Evolutionary conservation across 2,797 vertebrate species (phyloP), one percentile per base, ranked within the genome.

Genomic region (Gastrophryne carolinensis): DNA sequence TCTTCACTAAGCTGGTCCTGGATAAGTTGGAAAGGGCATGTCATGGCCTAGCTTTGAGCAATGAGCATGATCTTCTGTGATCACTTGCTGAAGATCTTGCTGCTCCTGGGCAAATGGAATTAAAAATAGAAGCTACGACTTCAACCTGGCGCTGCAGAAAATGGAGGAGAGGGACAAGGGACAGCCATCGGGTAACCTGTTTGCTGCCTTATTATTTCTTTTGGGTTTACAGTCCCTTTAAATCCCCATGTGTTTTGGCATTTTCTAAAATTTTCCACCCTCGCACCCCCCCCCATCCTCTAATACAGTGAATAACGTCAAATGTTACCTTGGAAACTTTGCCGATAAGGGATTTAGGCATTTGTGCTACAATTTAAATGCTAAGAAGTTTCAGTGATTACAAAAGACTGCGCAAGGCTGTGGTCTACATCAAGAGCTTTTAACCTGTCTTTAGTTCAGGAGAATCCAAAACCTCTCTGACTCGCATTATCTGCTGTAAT

Each of bases 321-420:
- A 5, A 32, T 72, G 72, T 75, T 75, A 27, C 72, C 63, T 49
- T 58, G 72, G 63, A 34, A 75, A 67, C 72, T 21, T 75, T 66
- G 30, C 10, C 41, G 41, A 21, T 44, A 34, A 44, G 39, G 35
- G 39, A 49, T 67, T 60, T 54, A 37, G 70, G 26, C 12, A 58
- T 67, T 67, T 75, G 34, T 56, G 54, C 34, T 67, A 35, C 41
- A 56, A 35, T 47, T 49, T 37, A 49, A 75, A 60, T 66, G 62
- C 62, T 27, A 60, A 44, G 27, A 54, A 30, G 41, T 41, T 53
- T 9, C 24, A 66, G 49, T 35, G 3, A 3, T 44, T 35, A 50
- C 37, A 65, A 66, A 57, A 52, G 47, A 30, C 41, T 26, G 29
- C 41, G 39, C 57, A 53, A 72, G 44, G 37, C 68, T 71, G 29